phyloP scores from a whole-genome alignment of 2,113 vertebrate species.

The Taxidea taxus region DNA sequence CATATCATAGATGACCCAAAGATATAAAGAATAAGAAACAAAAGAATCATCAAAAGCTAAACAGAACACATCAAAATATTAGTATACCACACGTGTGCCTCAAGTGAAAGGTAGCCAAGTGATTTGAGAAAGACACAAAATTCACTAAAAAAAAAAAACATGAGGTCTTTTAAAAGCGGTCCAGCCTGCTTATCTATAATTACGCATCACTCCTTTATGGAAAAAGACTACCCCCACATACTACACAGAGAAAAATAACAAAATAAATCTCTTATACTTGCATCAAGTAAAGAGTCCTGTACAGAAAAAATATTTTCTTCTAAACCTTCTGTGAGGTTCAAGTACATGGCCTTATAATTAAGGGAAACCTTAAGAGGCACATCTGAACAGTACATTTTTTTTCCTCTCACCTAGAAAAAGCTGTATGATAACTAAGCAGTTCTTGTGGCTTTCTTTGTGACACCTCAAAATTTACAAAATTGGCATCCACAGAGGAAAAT shows the following conservation, averaged over 20 bases:
- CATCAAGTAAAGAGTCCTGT: conserved; percentile 80
- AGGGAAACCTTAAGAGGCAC: background rate
- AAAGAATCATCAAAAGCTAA: background rate
- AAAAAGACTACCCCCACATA: background rate
- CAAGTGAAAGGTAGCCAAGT: background rate
- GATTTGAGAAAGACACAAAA: conserved; percentile 23
- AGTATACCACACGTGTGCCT: background rate
- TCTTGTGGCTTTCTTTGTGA: conserved; percentile 1
- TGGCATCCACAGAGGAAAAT: background rate
- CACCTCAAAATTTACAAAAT: conserved; percentile 35
- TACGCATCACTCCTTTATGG: background rate
- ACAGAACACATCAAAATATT: background rate
- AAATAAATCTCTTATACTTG: conserved; percentile 73
- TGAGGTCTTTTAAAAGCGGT: background rate
- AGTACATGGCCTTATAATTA: background rate
- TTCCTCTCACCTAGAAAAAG: background rate
- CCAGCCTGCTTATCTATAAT: background rate
- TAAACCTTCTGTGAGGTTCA: conserved; percentile 75
- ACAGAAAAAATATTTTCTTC: conserved; percentile 80
- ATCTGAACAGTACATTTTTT: conserved; percentile 26
- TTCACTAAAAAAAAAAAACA: background rate
- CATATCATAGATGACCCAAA: background rate
- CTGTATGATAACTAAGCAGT: background rate
- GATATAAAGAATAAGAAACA: conserved; percentile 5
- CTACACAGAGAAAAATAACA: background rate